Evolutionary conservation across 2,113 vertebrate genomes (phyloP).

Genomic region (Aleadryas rufinucha): DNA sequence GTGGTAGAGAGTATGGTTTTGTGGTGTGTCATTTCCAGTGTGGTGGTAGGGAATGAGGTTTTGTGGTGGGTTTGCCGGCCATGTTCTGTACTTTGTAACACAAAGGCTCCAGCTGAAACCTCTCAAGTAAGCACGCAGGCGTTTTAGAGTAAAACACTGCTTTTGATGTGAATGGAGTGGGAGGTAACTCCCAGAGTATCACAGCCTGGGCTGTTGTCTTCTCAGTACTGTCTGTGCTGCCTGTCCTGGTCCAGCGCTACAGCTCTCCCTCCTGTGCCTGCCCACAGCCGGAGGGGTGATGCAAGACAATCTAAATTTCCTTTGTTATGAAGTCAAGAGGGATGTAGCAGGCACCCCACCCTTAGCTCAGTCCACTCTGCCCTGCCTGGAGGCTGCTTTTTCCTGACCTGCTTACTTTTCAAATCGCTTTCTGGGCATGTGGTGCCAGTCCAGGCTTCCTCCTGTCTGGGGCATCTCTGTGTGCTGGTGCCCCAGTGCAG

Average conservation of each 20-base stretch:
- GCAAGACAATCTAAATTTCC: background rate
- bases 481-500: too few relatives aligned
- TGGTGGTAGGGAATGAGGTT: background rate
- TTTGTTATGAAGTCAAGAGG: background rate
- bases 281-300: background rate
- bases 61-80: background rate
- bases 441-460: background rate
- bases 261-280: background rate
- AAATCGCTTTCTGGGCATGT: accelerated
- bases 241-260: accelerated
- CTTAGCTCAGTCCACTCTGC: background rate
- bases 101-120: background rate
- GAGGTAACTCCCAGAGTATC: background rate
- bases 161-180: background rate
- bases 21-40: background rate
- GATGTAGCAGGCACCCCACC: background rate
- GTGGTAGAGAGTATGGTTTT: background rate
- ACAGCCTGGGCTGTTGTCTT: background rate
- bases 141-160: background rate
- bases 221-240: background rate
- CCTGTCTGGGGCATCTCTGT: background rate
- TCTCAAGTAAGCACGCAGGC: background rate
- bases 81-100: background rate
- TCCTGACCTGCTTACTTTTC: background rate
- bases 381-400: background rate